Conservation (phyloP, 2,888 invertebrate genomes). For the Agrotis exclamationis region DNA sequence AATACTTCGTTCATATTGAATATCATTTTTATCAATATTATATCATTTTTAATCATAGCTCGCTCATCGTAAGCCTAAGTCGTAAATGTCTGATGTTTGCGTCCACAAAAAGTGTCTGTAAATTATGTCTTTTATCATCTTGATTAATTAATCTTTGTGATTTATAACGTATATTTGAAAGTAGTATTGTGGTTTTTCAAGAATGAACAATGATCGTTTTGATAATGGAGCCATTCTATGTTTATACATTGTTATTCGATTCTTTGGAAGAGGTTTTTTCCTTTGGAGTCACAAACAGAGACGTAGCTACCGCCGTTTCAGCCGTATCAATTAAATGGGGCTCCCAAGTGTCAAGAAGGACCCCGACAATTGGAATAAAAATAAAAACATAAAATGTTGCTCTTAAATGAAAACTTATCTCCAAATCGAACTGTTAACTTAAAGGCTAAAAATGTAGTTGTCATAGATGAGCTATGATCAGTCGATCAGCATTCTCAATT, state of each 20-base stretch:
- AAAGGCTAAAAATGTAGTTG: too few species aligned
- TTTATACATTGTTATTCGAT: not conserved
- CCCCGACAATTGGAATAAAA: too few species aligned
- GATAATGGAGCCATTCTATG: not conserved
- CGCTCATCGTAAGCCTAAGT: not conserved
- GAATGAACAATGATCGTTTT: not conserved
- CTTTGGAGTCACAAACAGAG: too few species aligned
- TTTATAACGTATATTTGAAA: not conserved
- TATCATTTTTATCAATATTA: constrained; percentile 3
- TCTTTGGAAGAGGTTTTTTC: not conserved
- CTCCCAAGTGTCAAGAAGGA: too few species aligned
- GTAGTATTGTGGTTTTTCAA: not conserved
- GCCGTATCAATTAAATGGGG: too few species aligned
- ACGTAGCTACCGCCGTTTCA: too few species aligned
- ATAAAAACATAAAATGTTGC: too few species aligned
- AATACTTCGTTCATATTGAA: not conserved
- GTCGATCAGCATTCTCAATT: too few species aligned
- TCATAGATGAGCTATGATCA: too few species aligned
- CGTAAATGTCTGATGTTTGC: constrained; percentile 9
- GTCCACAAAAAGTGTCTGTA: constrained; percentile 3
- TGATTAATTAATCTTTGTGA: constrained; percentile 8
- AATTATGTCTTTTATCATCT: not conserved
- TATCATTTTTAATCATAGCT: constrained; percentile 12
- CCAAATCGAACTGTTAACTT: too few species aligned
- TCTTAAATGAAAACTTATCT: too few species aligned